Conservation (phyloP, 2,888 invertebrate genomes). For the Chamaedrilus cognettii region DNA sequence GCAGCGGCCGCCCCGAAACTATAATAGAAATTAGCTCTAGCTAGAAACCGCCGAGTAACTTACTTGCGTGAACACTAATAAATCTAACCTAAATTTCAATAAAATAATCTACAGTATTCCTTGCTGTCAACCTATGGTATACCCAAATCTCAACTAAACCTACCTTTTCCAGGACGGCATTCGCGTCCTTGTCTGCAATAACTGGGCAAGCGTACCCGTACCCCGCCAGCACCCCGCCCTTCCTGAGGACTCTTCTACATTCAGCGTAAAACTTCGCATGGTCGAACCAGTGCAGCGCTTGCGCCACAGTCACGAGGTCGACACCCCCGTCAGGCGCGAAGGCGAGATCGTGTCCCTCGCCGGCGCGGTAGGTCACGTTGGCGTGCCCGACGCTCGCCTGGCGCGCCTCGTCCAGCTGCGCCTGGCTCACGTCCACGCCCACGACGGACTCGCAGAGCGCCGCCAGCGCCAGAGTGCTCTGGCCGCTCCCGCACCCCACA, state of each 20-base stretch:
- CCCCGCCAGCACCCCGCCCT: constrained; percentile 58
- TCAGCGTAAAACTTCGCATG: constrained; percentile 59
- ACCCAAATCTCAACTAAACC: too few relatives aligned
- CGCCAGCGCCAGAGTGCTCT: constrained; percentile 16
- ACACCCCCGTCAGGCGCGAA: constrained; percentile 20
- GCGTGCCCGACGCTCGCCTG: neutral
- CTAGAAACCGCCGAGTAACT: too few relatives aligned
- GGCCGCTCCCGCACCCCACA: constrained; percentile 22
- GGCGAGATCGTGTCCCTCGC: neutral
- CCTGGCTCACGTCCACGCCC: constrained; percentile 20
- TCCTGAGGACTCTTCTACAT: constrained; percentile 57
- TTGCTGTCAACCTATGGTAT: too few relatives aligned
- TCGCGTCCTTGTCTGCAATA: constrained; percentile 35
- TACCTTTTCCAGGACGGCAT: too few relatives aligned
- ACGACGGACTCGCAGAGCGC: constrained; percentile 9
- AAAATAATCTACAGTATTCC: too few relatives aligned
- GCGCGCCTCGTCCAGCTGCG: constrained; percentile 19
- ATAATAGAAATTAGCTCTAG: too few relatives aligned
- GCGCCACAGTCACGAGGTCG: constrained; percentile 56
- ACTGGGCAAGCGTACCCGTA: constrained; percentile 44
- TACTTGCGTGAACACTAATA: too few relatives aligned
- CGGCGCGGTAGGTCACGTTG: constrained; percentile 5
- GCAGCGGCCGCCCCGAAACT: too few relatives aligned
- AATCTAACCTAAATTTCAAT: too few relatives aligned
- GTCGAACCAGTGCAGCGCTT: constrained; percentile 62